Evolutionary conservation across 2,888 invertebrate genomes (phyloP), one percentile per base, ranked within the genome.

Genomic region (Anagyrus pseudococci): DNA sequence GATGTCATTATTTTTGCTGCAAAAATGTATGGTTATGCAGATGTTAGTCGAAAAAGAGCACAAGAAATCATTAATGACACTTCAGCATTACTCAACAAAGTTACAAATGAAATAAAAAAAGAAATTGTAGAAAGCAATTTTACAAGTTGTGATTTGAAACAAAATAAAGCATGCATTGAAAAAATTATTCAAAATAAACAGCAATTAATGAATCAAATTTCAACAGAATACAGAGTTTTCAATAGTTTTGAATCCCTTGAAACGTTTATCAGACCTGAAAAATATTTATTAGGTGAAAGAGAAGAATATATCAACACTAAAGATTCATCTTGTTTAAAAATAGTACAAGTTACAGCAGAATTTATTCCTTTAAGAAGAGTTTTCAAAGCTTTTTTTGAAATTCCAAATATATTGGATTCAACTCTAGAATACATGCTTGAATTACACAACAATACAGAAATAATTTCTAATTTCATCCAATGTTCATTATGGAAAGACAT

Each of bases 291-390:
- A 17, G 66, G 68, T 22, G 58, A 64, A 54, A 37, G 66, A 62
- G 22, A 23, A 37, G 64, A 67, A 47, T 66, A 29, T 26, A 41
- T 33, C 26, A 33, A 13, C 10, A 56, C 52, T 41, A n/a, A 55
- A n/a, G 54, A 33, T 37, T 44, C 59, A 37, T 26, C 44, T 19
- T 29, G 17, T 8, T 17, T 43, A 7, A 26, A 43, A 29, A 26
- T 33, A 7, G 15, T 33, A 4, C 61, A 57, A 43, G 29, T 67
- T 13, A 46, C 54, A 4, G 67, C 54, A 15, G 64, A 70, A 41
- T 68, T 66, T 13, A 62, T 68, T 33, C 62, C 64, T n/a, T n/a
- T 69, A 1, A 23, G 66, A 40, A 17, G 57, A 20, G 66, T 68
- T 33, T 62, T 65, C 23, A 15, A 64, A 57, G 40, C 46, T 13